Percentiles rank a stretch among this genome's conserved stretches.
Conservation (phyloP, 2,888 invertebrate species). For the Scelioninae gen. 2 region DNA sequence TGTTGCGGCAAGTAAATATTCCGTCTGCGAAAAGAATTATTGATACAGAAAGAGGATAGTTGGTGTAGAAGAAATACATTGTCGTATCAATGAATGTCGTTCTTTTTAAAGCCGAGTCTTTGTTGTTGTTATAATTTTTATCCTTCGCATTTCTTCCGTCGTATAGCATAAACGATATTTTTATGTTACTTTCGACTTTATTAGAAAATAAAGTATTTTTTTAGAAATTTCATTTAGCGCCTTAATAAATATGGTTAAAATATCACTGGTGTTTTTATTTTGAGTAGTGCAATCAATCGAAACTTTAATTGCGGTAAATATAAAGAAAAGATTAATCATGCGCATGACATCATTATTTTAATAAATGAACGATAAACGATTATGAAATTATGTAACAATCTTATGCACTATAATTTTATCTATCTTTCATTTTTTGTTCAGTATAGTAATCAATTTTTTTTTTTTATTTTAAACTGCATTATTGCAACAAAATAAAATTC, state of each 20-base stretch:
- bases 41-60: constrained; percentile 7
- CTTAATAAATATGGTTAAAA: too few species aligned
- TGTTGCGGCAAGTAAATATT: constrained; percentile 1
- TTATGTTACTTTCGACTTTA: not conserved
- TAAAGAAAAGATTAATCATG: too few species aligned
- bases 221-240: not conserved
- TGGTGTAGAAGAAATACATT: constrained; percentile 25
- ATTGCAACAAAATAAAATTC: too few species aligned
- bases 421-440: too few species aligned
- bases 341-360: too few species aligned
- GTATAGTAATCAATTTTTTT: too few species aligned
- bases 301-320: too few species aligned
- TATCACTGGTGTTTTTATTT: not conserved
- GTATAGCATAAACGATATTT: constrained; percentile 6
- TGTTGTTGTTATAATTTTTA: constrained; percentile 26
- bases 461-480: too few species aligned
- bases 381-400: too few species aligned
- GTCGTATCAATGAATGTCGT: constrained; percentile 7
- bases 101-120: constrained; percentile 7
- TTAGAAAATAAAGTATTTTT: not conserved
- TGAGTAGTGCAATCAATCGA: too few species aligned
- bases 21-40: constrained; percentile 10
- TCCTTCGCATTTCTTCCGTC: constrained; percentile 13
- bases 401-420: too few species aligned
- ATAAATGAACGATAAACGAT: too few species aligned